These are phyloP conservation scores for Rhizoglyphus robini DNA, from an alignment of 1,140 invertebrate species.

Conservation along the genomic window DNA sequence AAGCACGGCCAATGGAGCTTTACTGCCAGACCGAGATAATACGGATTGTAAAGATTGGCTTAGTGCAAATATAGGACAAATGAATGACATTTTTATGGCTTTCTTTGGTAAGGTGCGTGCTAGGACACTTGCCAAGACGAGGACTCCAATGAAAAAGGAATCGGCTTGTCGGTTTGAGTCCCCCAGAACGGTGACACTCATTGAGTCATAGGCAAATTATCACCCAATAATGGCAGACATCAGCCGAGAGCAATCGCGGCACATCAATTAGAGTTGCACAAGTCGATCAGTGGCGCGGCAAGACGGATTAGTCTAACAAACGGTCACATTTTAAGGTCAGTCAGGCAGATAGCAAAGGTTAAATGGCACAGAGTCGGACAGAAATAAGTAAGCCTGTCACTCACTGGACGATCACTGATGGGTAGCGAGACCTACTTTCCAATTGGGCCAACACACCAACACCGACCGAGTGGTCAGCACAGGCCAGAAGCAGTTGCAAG, in stretches of 20 bases:
- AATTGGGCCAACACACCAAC: not conserved
- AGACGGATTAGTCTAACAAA: not conserved
- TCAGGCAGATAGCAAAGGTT: not conserved
- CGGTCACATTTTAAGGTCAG: not conserved
- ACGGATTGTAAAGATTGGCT: slow-evolving; percentile 1
- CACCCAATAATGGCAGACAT: not conserved
- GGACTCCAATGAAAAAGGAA: too few species aligned
- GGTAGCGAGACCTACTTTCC: slow-evolving; percentile 9
- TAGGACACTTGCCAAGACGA: too few species aligned
- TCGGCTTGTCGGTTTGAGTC: not conserved
- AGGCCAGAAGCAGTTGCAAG: too few species aligned
- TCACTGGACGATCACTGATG: not conserved
- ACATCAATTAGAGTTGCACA: not conserved
- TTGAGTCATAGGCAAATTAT: not conserved
- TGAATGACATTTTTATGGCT: slow-evolving; percentile 11
- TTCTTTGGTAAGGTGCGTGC: too few species aligned
- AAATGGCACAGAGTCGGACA: not conserved
- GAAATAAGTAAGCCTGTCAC: not conserved
- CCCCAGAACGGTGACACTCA: not conserved
- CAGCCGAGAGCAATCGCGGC: not conserved
- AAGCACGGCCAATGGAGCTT: too few species aligned
- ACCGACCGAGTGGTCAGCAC: not conserved
- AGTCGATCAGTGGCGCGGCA: not conserved
- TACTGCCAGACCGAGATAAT: too few species aligned
- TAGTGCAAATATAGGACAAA: not conserved